Evolutionary conservation across 2,888 invertebrate species (phyloP).

Genomic region (Tridacna gigas): DNA sequence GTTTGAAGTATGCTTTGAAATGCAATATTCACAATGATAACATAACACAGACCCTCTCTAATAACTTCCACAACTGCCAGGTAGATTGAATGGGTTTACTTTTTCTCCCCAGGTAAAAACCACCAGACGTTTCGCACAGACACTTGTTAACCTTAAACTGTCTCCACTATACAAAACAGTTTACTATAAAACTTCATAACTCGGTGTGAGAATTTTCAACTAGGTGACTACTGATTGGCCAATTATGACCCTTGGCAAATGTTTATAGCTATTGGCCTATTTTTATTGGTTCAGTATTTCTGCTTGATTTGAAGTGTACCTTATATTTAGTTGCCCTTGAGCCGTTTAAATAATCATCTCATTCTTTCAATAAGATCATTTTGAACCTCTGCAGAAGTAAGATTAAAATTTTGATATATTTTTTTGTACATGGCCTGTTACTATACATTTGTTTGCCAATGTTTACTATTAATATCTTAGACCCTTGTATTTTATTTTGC

Average conservation of each 20-base stretch:
- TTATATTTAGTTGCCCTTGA: slow-evolving; percentile 9
- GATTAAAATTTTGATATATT: no score
- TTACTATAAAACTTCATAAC: slow-evolving; percentile 18
- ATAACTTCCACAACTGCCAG: background rate
- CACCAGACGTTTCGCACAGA: slow-evolving; percentile 14
- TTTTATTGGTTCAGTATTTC: slow-evolving; percentile 23
- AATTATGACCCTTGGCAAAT: slow-evolving; percentile 26
- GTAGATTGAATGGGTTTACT: slow-evolving; percentile 11
- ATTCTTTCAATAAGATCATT: background rate
- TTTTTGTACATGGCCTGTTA: no score
- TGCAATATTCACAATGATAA: no score
- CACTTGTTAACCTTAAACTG: slow-evolving; percentile 22
- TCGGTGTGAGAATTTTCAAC: slow-evolving; percentile 31
- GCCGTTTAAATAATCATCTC: slow-evolving; percentile 1
- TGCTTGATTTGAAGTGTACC: slow-evolving; percentile 18
- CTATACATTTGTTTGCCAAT: no score
- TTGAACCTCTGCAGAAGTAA: no score
- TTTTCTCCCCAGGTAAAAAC: slow-evolving; percentile 17
- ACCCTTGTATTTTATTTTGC: no score
- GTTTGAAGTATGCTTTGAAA: no score
- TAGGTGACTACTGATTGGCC: slow-evolving; percentile 27
- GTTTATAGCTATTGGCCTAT: slow-evolving; percentile 7
- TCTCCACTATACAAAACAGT: background rate
- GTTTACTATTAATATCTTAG: no score
- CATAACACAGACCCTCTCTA: background rate